phyloP scores from a whole-genome alignment of 2,888 invertebrate genomes.

The Tricholauxania praeusta region DNA sequence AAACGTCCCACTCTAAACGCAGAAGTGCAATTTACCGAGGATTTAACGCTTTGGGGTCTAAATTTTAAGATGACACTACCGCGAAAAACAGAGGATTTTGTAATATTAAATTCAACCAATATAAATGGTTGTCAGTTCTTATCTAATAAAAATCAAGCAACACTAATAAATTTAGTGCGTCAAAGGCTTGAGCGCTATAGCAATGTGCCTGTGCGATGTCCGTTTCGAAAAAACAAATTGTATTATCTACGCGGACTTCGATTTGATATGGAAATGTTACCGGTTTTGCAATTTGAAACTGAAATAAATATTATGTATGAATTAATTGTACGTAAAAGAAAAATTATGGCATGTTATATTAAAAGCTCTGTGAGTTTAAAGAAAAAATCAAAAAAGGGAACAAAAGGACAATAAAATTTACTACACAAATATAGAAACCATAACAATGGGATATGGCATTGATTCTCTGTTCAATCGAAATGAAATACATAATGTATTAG shows the following conservation, averaged over 20 bases:
- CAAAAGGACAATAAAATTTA: too few relatives aligned
- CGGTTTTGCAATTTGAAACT: slow-evolving; percentile 45
- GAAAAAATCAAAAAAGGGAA: too few relatives aligned
- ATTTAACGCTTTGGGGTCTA: slow-evolving; percentile 22
- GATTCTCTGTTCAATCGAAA: too few relatives aligned
- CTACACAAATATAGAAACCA: too few relatives aligned
- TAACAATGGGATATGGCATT: too few relatives aligned
- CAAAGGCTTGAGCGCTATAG: slow-evolving; percentile 40
- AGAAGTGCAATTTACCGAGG: slow-evolving; percentile 42
- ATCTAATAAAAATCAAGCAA: slow-evolving; percentile 47
- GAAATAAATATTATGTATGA: too few relatives aligned
- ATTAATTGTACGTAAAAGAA: too few relatives aligned
- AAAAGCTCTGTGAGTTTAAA: too few relatives aligned
- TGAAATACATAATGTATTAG: too few relatives aligned
- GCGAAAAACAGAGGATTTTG: slow-evolving; percentile 37
- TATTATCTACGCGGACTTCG: slow-evolving; percentile 48
- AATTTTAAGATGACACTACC: slow-evolving; percentile 43
- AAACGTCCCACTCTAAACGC: slow-evolving; percentile 43
- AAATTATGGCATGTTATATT: not conserved
- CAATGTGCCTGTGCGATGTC: slow-evolving; percentile 44
- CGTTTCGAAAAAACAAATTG: slow-evolving; percentile 41
- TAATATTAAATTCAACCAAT: slow-evolving; percentile 42
- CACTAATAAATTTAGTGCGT: slow-evolving; percentile 44
- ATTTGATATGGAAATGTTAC: slow-evolving; percentile 44
- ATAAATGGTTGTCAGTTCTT: slow-evolving; percentile 49